Base-by-base conservation (phyloP, 2,888 invertebrate genomes). In the Caenorhabditis angaria region DNA sequence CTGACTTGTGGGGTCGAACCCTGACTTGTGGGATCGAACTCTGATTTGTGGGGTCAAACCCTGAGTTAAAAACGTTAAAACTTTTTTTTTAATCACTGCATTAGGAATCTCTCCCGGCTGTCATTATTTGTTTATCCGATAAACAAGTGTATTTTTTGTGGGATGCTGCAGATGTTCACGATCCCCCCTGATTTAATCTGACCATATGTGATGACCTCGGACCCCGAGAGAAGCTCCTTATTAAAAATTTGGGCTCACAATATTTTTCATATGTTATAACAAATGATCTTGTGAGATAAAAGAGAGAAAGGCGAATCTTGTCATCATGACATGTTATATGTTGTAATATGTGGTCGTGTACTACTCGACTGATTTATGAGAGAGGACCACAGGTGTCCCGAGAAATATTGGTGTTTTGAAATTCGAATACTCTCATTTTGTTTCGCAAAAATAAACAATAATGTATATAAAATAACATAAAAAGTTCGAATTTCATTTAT, bases 351-450 rank as follows among this genome's bases (percentile, higher is more conserved):
- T 28, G 25, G 50, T 47, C 51, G 53, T 65, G 69, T 70, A 70
- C 64, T 70, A 70, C 69, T 64, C 69, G 64, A 60, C 69, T 70
- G 69, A 70, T 70, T 70, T 70, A 70, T 64, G 69, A 64, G 67
- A 50, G 60, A 48, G 55, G 51, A 58, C 58, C 55, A 62, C 62
- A 62, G 55, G 62, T 55, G 35, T 61, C 51, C 41, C 53, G 27
- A 35, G 29, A 48, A 20, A 35, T 32, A 25, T 22, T 53, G 47
- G n/a, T 51, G 3, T 41, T 41, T 3, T 41, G 41, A 41, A 41
- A 41, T 41, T 41, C 41, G 41, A 41, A n/a, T n/a, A n/a, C n/a
- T n/a, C n/a, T n/a, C n/a, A n/a, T n/a, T n/a, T n/a, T n/a, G n/a
- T n/a, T n/a, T n/a, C n/a, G n/a, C n/a, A n/a, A n/a, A n/a, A n/a